phyloP scores from a whole-genome alignment of 2,888 invertebrate species.

The Drosophila emarginata region DNA sequence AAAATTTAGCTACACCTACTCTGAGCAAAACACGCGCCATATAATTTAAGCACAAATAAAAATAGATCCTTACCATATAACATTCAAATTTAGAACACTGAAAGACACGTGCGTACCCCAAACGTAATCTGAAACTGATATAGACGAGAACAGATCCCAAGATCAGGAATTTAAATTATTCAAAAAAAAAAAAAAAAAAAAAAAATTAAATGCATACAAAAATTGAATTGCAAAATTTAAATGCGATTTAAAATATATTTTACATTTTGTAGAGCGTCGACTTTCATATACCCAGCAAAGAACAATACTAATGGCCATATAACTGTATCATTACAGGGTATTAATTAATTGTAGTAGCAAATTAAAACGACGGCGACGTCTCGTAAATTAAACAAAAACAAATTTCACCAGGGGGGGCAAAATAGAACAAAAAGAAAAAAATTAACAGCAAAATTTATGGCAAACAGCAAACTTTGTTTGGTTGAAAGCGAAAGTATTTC shows the following conservation, averaged over 20 bases:
- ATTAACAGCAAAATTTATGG: constrained; percentile 17
- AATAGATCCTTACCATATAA: constrained; percentile 2
- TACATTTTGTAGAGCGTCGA: no score
- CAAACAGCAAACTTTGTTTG: constrained; percentile 8
- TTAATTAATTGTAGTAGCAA: not conserved
- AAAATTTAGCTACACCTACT: not conserved
- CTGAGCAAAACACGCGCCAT: constrained; percentile 6
- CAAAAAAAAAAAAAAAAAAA: not conserved
- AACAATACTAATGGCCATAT: not conserved
- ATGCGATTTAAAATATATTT: not conserved
- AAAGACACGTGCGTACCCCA: not conserved
- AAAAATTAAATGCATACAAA: no score
- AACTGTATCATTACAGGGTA: not conserved
- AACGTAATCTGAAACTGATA: constrained; percentile 2
- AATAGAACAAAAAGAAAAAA: constrained; percentile 1
- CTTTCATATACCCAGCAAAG: not conserved
- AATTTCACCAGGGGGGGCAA: not conserved
- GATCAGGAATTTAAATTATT: not conserved
- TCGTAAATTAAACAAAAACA: constrained; percentile 9
- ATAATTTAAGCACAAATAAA: constrained; percentile 3
- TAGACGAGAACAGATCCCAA: not conserved
- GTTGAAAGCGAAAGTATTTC: constrained; percentile 35
- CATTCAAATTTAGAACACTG: not conserved
- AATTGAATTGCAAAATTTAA: not conserved
- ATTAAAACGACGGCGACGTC: not conserved